phyloP scores from a whole-genome alignment of 2,113 vertebrate genomes.

The Sphyrna mokarran region DNA sequence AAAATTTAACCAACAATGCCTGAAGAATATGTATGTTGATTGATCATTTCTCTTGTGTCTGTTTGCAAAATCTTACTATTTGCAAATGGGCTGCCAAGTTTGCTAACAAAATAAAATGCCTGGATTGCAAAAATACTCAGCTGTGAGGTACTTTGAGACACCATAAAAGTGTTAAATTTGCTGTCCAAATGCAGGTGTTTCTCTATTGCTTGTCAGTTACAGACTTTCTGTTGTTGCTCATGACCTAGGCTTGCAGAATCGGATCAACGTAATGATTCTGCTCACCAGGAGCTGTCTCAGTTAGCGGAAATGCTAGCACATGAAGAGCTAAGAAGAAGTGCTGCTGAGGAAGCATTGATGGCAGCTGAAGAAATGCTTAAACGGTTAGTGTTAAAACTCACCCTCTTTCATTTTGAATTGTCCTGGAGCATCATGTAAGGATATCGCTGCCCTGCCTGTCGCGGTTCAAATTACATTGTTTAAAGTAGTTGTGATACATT shows the following conservation, averaged over 20 bases:
- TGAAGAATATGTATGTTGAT: not conserved
- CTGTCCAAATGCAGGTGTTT: not conserved
- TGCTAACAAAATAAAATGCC: not conserved
- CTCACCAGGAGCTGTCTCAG: conserved; percentile 56
- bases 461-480: not conserved
- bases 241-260: conserved; percentile 63
- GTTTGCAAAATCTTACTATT: not conserved
- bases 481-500: not conserved
- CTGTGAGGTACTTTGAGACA: not conserved
- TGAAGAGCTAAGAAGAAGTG: conserved; percentile 64
- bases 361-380: conserved; percentile 56
- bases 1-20: not conserved
- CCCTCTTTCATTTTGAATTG: not conserved
- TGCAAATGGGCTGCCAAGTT: not conserved
- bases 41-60: not conserved
- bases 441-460: not conserved
- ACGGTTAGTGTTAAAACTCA: conserved; percentile 51
- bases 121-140: not conserved
- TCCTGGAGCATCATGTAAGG: not conserved
- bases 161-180: not conserved
- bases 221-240: conserved; percentile 14
- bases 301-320: conserved; percentile 61
- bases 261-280: conserved; percentile 57
- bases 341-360: conserved; percentile 68
- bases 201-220: not conserved